Evolutionary conservation across 2,888 invertebrate genomes (phyloP), one percentile per base, ranked within the genome.

Genomic region (Coenonympha arcania): DNA sequence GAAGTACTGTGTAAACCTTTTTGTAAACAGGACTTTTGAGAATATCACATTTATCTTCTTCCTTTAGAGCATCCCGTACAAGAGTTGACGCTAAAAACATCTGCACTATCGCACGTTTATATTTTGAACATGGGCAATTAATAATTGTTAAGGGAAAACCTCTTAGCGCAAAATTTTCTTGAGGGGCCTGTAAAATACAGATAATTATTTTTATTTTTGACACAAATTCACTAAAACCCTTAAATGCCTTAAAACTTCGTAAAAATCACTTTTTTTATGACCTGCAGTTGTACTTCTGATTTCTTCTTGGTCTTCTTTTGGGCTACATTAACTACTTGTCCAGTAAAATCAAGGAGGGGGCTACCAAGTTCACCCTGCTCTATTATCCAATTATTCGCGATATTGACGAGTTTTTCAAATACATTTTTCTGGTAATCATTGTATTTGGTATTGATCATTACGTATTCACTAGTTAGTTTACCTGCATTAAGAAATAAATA

Each of bases 111-210:
- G 75, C 77, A 4, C 68, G 49, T 57, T 78, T 84, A 50, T 79
- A 81, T 28, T 63, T 60, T 5, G 66, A 18, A 60, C 81, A 82
- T 1, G 82, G 76, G 24, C 73, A 73, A 64, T 65, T 73, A 36
- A 86, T 62, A 4, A 85, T 44, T 2, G 81, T 82, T 45, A 86
- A 40, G 13, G 84, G 83, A 52, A 86, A 86, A 0, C 86, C 86
- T 61, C 82, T 69, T 1, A 78, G 76, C 0, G 55, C 45, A 4
- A 69, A 60, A 57, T 58, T 66, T 1, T 66, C 55, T 3, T 79
- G 77, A 1, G 79, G 75, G 3, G 58, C 6, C 82, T 81, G 57
- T 48, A 71, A 69, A 54, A 46, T 13, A 51, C 26, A 36, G 9
- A 41, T 33, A n/a, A 16, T 9, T 6, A 13, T 15, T 15, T 2